These are phyloP conservation scores for Arctocebus calabarensis DNA, from an alignment of 2,797 vertebrate genomes.

Conservation along the genomic window DNA sequence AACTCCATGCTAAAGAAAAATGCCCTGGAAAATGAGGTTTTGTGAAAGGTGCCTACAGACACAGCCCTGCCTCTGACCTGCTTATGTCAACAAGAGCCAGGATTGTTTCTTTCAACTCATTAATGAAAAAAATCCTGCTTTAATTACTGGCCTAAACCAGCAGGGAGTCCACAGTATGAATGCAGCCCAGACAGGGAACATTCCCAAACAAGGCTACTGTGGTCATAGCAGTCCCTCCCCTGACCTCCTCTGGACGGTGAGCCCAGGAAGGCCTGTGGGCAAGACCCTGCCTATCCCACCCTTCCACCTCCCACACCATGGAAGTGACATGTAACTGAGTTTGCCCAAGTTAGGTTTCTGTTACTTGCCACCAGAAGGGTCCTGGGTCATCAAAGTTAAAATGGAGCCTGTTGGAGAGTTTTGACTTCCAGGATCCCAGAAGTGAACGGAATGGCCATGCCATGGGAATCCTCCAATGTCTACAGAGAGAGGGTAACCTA, in stretches of 20 bases:
- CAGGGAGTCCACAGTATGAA: background rate
- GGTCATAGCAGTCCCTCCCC: too few species aligned
- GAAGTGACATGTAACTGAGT: background rate
- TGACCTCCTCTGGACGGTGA: background rate
- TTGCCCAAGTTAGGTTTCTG: background rate
- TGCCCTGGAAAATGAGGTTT: background rate
- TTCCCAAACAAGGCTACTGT: background rate
- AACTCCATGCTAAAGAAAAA: background rate
- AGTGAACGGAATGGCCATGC: background rate
- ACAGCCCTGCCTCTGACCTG: constrained; percentile 4
- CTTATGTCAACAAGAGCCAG: constrained; percentile 35
- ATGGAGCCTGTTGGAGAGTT: background rate
- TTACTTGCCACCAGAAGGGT: background rate
- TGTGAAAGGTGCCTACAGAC: background rate
- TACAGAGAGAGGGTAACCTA: background rate
- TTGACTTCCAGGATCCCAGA: background rate
- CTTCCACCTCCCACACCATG: accelerated
- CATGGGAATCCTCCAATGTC: background rate
- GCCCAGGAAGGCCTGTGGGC: background rate
- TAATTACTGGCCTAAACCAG: constrained; percentile 40
- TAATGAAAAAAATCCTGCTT: constrained; percentile 38
- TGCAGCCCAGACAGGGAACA: background rate
- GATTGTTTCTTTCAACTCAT: constrained; percentile 30
- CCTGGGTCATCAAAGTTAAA: background rate
- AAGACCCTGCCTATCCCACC: too few species aligned